Evolutionary conservation across 2,113 vertebrate genomes (phyloP).

Genomic region (Hippocampus comes): DNA sequence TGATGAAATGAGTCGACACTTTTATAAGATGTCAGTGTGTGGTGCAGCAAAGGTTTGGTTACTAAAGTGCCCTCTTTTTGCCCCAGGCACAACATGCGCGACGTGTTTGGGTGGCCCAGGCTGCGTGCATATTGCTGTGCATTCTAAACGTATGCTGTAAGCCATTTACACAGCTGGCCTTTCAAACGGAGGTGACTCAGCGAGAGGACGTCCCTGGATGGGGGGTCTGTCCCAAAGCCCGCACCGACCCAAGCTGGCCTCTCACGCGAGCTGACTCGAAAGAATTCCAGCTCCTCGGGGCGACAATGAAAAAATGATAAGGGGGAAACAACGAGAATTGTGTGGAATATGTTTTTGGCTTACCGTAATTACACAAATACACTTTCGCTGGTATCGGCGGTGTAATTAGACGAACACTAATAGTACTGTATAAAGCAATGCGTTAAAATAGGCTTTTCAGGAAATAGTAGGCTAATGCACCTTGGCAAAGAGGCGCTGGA

Average conservation of each 20-base stretch:
- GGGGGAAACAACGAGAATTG: neutral
- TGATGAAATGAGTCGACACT: neutral
- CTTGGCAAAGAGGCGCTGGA: slow-evolving; percentile 40
- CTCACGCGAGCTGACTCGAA: slow-evolving; percentile 29
- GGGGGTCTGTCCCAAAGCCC: slow-evolving; percentile 64
- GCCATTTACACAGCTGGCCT: slow-evolving; percentile 76
- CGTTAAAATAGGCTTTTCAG: slow-evolving; percentile 26
- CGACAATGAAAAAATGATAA: slow-evolving; percentile 9
- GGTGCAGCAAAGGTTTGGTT: neutral
- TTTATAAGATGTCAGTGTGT: neutral
- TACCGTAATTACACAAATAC: slow-evolving; percentile 13
- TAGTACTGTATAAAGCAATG: slow-evolving; percentile 28
- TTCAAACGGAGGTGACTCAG: slow-evolving; percentile 69
- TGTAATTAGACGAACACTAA: slow-evolving; percentile 25
- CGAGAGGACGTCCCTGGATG: slow-evolving; percentile 59
- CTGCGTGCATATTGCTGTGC: slow-evolving; percentile 48
- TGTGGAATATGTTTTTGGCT: neutral
- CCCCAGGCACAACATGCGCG: slow-evolving; percentile 46
- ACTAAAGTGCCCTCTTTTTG: neutral
- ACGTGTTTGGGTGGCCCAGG: slow-evolving; percentile 44
- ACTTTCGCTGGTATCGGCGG: slow-evolving; percentile 30
- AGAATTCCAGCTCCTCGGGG: slow-evolving; percentile 26
- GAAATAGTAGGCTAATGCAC: slow-evolving; percentile 41
- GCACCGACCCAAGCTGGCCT: slow-evolving; percentile 42
- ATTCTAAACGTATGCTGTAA: slow-evolving; percentile 71